Base-by-base conservation (phyloP, 2,113 vertebrate genomes). In the Scomber scombrus region DNA sequence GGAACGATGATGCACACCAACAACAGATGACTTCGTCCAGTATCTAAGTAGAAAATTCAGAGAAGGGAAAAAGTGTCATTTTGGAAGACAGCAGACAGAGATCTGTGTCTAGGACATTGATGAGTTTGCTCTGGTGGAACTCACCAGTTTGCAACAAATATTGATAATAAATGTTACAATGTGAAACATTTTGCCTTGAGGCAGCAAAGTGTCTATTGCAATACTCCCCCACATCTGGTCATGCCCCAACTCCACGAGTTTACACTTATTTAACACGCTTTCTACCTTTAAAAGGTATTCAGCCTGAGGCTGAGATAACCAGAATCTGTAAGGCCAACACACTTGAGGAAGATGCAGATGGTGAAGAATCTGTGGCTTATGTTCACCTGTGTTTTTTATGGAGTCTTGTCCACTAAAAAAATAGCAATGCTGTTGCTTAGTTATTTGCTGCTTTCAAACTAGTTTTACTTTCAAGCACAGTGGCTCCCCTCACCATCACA, bases 1-100 rank as follows among this genome's bases (percentile, higher is more conserved):
- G 75, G 71, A 51, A 93, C 0, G 2, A 92, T 11, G 40, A 85
- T 54, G 15, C 85, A 19, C 46, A 14, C 16, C 19, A 85, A 67
- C 18, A 82, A 11, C 23, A 81, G 31, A 75, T 66, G 72, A 62
- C 40, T 74, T 15, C 1, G 56, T 54, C 0, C 13, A 0, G 43
- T 13, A 29, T 34, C 84, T 89, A 23, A 52, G 63, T 54, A 71
- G 15, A 46, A 75, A 29, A 81, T 56, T 80, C 12, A 82, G 46
- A 45, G 29, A 40, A 58, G 43, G n/a, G 47, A 11, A 23, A 54
- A 67, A 50, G n/a, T 61, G 49, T 69, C 7, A 57, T 55, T 71
- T 74, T 71, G 11, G 62, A 57, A 34, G 5, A 73, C 50, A 74
- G 19, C 15, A 72, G 58, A 34, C 4, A 5, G 47, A 57, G 12